Evolutionary conservation across 2,113 vertebrate species (phyloP).

Genomic region (Paramisgurnus dabryanus): DNA sequence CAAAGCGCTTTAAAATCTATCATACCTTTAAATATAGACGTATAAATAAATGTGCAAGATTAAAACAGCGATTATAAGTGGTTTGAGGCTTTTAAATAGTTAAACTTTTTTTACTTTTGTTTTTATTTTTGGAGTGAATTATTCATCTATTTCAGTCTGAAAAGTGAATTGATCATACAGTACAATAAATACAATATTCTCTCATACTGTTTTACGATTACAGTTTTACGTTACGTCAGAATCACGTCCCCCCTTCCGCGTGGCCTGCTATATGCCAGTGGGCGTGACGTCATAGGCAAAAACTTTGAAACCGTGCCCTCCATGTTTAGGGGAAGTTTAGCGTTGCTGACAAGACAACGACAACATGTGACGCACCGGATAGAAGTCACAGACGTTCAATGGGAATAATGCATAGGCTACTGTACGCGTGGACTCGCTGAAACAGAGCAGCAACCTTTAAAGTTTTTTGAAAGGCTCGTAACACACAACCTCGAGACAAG

Average conservation of each 20-base stretch:
- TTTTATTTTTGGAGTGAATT: no score
- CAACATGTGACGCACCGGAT: background rate
- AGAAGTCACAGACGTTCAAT: background rate
- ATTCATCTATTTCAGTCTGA: no score
- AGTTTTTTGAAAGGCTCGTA: conserved; percentile 5
- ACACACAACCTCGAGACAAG: background rate
- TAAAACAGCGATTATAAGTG: no score
- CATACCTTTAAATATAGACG: no score
- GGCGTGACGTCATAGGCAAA: conserved; percentile 69
- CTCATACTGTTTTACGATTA: background rate
- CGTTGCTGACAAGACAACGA: background rate
- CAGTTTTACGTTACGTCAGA: background rate
- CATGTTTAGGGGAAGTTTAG: conserved; percentile 63
- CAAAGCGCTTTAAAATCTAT: background rate
- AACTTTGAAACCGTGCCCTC: conserved; percentile 60
- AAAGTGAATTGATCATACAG: no score
- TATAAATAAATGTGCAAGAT: no score
- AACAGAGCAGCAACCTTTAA: background rate
- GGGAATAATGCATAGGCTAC: background rate
- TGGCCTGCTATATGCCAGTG: conserved; percentile 6
- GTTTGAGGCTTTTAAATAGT: background rate
- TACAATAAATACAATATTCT: background rate
- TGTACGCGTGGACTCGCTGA: background rate
- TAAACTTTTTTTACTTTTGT: background rate
- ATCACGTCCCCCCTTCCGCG: background rate